Evolutionary conservation across 2,888 invertebrate genomes (phyloP).

Genomic region (Crossocerus cetratus): DNA sequence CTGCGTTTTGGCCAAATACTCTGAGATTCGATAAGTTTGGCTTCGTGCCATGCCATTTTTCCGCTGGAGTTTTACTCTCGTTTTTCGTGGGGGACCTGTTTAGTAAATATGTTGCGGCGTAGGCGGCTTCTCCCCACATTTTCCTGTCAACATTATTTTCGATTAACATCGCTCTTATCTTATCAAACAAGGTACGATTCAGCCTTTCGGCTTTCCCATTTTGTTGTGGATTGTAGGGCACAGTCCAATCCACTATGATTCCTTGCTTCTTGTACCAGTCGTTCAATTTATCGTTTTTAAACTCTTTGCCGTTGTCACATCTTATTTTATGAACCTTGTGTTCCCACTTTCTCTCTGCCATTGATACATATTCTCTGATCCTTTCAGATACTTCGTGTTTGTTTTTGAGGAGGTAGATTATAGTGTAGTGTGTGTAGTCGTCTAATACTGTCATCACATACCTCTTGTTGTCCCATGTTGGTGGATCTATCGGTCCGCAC

Average conservation of each 20-base stretch:
- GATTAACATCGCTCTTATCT: slow-evolving; percentile 49
- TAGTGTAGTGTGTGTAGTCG: slow-evolving; percentile 11
- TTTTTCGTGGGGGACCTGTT: slow-evolving; percentile 57
- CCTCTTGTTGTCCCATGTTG: slow-evolving; percentile 31
- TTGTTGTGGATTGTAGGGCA: slow-evolving; percentile 24
- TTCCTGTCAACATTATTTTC: slow-evolving; percentile 54
- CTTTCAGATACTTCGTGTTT: slow-evolving; percentile 17
- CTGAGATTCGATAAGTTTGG: slow-evolving; percentile 60
- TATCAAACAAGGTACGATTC: slow-evolving; percentile 19
- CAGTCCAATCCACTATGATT: slow-evolving; percentile 13
- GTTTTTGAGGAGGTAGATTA: slow-evolving; percentile 12
- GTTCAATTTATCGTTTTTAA: background rate
- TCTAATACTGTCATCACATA: slow-evolving; percentile 19
- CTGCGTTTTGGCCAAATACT: slow-evolving; percentile 62
- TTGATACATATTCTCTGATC: slow-evolving; percentile 13
- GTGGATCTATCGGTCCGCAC: slow-evolving; percentile 47
- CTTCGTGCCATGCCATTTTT: slow-evolving; percentile 59
- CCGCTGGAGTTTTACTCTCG: slow-evolving; percentile 55
- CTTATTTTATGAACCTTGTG: slow-evolving; percentile 1
- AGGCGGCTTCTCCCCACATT: slow-evolving; percentile 57
- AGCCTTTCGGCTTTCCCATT: slow-evolving; percentile 30
- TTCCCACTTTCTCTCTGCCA: slow-evolving; percentile 12
- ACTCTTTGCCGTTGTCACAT: slow-evolving; percentile 31
- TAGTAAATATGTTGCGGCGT: slow-evolving; percentile 2
- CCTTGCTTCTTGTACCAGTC: slow-evolving; percentile 14